phyloP scores from a whole-genome alignment of 1,140 invertebrate species.

The Pteromalus puparum region DNA sequence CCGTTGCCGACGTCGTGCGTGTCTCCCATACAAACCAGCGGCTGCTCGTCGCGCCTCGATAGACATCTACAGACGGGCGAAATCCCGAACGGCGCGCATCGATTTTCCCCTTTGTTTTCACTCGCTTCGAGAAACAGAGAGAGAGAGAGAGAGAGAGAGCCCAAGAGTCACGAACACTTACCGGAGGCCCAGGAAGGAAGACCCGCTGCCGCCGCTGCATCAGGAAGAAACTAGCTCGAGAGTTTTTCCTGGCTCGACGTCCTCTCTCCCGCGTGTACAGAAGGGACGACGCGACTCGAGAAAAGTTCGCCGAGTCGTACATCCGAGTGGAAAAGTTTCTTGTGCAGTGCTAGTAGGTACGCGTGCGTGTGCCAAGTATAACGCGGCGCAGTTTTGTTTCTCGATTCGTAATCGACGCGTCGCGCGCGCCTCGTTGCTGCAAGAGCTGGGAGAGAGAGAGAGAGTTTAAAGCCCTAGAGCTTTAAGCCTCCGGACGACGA shows the following conservation, averaged over 20 bases:
- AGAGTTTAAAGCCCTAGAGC: constrained; percentile 26
- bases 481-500: constrained; percentile 6
- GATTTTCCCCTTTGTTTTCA: constrained; percentile 7
- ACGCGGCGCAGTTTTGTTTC: constrained; percentile 26
- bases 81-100: constrained; percentile 2
- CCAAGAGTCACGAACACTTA: background rate
- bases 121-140: background rate
- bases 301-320: constrained; percentile 12
- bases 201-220: background rate
- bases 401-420: constrained; percentile 42
- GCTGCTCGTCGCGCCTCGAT: background rate
- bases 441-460: background rate
- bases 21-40: constrained; percentile 19
- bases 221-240: background rate
- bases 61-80: background rate
- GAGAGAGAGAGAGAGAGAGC: background rate
- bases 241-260: background rate
- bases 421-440: too few species aligned
- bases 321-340: constrained; percentile 39
- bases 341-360: background rate
- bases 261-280: too few species aligned
- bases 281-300: background rate
- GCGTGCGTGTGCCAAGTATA: background rate
- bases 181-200: background rate
- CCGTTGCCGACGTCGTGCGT: background rate